Conservation (phyloP, 30 jellyfish, hydroid and myxozoan species). For the Aurelia aurita region DNA sequence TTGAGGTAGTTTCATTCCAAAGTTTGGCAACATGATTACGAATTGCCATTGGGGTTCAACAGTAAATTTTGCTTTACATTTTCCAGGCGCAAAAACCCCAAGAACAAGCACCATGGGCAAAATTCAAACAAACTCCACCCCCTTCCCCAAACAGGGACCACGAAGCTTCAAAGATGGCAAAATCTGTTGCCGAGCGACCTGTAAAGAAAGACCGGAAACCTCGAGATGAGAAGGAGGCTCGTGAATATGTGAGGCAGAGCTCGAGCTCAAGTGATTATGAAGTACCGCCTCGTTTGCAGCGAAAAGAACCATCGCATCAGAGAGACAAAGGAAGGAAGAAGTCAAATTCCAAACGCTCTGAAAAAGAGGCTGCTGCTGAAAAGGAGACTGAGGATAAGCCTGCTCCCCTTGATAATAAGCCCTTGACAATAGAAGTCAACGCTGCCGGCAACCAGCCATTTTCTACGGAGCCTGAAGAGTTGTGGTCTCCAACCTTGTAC, state of each 20-base stretch:
- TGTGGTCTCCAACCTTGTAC: slow-evolving; percentile 59
- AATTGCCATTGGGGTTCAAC: too few species aligned
- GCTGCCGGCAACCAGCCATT: not conserved
- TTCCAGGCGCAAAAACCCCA: not conserved
- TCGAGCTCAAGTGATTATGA: slow-evolving; percentile 3
- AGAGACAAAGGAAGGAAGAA: not conserved
- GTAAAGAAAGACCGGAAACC: not conserved
- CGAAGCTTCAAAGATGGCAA: not conserved
- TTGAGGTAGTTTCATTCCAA: too few species aligned
- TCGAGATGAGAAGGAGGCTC: too few species aligned
- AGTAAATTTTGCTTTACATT: not conserved
- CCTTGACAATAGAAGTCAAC: not conserved
- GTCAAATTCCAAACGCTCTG: too few species aligned
- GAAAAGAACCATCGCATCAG: not conserved
- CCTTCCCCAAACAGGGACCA: slow-evolving; percentile 4
- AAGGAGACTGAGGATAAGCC: not conserved
- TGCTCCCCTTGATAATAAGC: too few species aligned
- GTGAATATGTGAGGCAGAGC: not conserved
- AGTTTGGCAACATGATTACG: too few species aligned
- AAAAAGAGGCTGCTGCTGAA: not conserved
- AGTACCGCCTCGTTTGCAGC: slow-evolving; percentile 25
- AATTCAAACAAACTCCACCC: not conserved
- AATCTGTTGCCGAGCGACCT: not conserved
- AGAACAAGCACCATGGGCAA: not conserved
- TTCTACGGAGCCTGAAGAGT: slow-evolving; percentile 31